Base-by-base conservation (phyloP, 2,888 invertebrate genomes). In the Polydesmus complanatus region DNA sequence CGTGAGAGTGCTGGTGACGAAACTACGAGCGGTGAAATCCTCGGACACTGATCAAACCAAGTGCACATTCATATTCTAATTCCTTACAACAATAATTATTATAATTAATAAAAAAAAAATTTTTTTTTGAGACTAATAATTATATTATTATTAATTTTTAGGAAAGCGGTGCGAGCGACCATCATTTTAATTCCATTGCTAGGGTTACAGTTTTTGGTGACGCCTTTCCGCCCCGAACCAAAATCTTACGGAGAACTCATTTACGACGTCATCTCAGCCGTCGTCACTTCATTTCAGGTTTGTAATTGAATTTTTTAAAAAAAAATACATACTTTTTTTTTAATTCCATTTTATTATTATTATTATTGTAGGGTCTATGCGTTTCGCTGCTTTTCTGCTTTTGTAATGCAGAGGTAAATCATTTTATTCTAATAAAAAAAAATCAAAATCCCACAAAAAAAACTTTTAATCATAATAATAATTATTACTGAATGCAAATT, bases 331-430 rank as follows among this genome's bases (percentile, higher is more conserved):
- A 49, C 2, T 56, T 25, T 21, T 37, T 49, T n/a, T 26, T 50
- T 47, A 27, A 11, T 47, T 61, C 21, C 27, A 60, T 37, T 5
- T 48, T 57, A 49, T 61, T 57, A 48, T 23, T 57, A 54, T 37
- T 8, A 70, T 68, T 69, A 67, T 78, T 78, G 1, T 83, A 94
- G 87, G 94, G 94, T 63, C 81, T 93, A 63, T 90, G 88, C 73
- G 93, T 94, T 59, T 90, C 94, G 48, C 83, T 88, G 64, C 81
- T 94, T 57, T 92, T 90, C 77, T 92, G 92, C 74, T 94, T 94
- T 80, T 90, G 87, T 78, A 94, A 94, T 73, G 92, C 92, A 66
- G 94, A 94, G 83, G 94, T 94, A 65, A 64, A 59, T 48, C 1
- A 47, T 22, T 52, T 11, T 52, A 52, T 11, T 11, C n/a, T 8